Base-by-base conservation (phyloP, 2,797 vertebrate species). In the Acestrorhynchus altus region DNA sequence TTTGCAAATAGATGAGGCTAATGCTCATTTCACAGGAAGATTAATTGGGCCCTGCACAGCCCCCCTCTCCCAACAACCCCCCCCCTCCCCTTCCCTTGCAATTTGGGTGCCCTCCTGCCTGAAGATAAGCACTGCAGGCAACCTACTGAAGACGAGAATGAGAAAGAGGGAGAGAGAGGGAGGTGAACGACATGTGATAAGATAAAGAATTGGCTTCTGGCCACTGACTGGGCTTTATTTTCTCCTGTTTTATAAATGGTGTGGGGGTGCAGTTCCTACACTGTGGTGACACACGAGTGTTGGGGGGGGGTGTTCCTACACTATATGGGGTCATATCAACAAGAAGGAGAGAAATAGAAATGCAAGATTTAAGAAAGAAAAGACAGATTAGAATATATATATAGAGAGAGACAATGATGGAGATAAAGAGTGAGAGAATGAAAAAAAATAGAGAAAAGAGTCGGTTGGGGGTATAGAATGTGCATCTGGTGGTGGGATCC, bases 401-500 rank as follows among this genome's bases (percentile, higher is more conserved):
- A 54, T 18, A 54, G n/a, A 54, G 13, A 22, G 52, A 51, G 47
- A 51, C 2, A 51, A 10, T 1, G 10, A 2, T 12, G 22, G 22
- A 26, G n/a, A 20, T 11, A 4, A 22, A 22, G 24, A 26, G 4
- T 5, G 1, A 57, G 10, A 26, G 10, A 26, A 11, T 2, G 49
- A 51, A 16, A 47, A 54, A 6, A 5, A 20, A 24, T 1, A 24
- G 52, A 2, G 12, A 49, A 39, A 42, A 24, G 75, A 66, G 35
- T 0, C 9, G 22, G 63, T n/a, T 40, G 81, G 35, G 61, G 42
- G 16, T 42, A 44, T 0, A 67, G 49, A 60, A 40, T 28, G 22
- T 56, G 73, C 83, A 82, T 85, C 81, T 83, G 84, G 77, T 78
- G 65, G 16, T 75, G 56, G 76, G 83, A 86, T 86, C 83, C 85